These are phyloP conservation scores for Linyphia triangularis DNA, from an alignment of 2,888 invertebrate genomes.

Conservation along the genomic window DNA sequence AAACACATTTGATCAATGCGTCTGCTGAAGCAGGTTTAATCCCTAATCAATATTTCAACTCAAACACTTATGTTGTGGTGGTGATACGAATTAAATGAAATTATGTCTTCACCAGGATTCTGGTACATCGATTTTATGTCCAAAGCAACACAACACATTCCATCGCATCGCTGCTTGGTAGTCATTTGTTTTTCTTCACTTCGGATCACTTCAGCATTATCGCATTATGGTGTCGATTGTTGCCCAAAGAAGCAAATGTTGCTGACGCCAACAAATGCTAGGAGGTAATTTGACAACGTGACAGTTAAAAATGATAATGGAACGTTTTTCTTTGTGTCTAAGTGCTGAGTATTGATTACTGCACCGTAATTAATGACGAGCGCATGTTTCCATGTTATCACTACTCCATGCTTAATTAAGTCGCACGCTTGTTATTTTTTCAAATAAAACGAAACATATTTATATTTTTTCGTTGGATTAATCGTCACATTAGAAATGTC, in stretches of 20 bases:
- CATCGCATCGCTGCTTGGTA: neutral
- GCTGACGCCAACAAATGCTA: neutral
- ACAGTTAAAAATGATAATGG: neutral
- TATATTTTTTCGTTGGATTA: neutral
- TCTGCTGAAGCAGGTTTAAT: neutral
- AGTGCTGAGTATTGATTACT: neutral
- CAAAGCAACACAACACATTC: constrained; percentile 8
- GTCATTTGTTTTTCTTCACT: neutral
- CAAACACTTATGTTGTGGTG: neutral
- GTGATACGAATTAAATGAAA: constrained; percentile 38
- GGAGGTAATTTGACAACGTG: neutral
- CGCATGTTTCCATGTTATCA: neutral
- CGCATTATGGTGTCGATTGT: neutral
- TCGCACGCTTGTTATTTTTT: neutral
- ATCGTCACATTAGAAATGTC: neutral
- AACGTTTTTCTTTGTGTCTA: neutral
- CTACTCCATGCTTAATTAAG: neutral
- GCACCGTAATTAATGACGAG: neutral
- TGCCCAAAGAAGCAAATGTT: neutral
- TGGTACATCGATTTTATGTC: constrained; percentile 34
- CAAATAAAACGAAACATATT: no score
- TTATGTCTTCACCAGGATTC: constrained; percentile 33
- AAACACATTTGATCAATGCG: neutral
- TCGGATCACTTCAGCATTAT: neutral
- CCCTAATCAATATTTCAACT: constrained; percentile 28